Base-by-base conservation (phyloP, 2,797 vertebrate genomes). In the Acridotheres tristis region DNA sequence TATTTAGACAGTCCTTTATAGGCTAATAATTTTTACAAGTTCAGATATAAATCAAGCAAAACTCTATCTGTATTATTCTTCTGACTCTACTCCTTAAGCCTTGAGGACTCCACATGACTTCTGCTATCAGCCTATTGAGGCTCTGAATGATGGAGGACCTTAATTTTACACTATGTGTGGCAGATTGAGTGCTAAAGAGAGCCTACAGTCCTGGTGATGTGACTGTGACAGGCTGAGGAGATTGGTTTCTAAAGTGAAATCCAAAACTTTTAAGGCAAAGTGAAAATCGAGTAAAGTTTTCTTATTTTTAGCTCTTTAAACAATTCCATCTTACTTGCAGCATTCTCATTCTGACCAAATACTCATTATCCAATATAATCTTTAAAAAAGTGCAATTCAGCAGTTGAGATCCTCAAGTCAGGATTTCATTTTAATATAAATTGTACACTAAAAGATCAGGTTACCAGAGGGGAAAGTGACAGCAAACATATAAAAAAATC, bases 391-490 rank as follows among this genome's bases (percentile, higher is more conserved):
- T 8, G 40, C 59, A 59, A 62, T 79, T 94, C 74, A 73, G 86
- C 53, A 87, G 47, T 6, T 40, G 42, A 88, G 22, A 78, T 25
- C 40, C 34, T 68, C 74, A 58, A 3, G 16, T 72, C 7, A 86
- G 26, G 26, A 75, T 40, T 67, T 78, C 73, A 89, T 89, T 89
- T 88, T 73, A 78, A 93, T 79, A 87, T 25, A 71, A 84, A 90
- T 19, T 51, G 54, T 50, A 55, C 30, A 32, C 32, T 40, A 29
- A 51, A 68, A 86, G n/a, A 84, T 48, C 36, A 72, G 16, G 69
- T 62, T 74, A 88, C 55, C n/a, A 83, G 43, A 45, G 30, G 11
- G 14, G 21, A 74, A 85, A 59, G 38, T 40, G 57, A 80, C 34
- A 80, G 54, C 38, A 71, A 61, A 84, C 27, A 58, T 2, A n/a